These are phyloP conservation scores for Aporrectodea caliginosa DNA, from an alignment of 1,140 invertebrate species.

Conservation along the genomic window DNA sequence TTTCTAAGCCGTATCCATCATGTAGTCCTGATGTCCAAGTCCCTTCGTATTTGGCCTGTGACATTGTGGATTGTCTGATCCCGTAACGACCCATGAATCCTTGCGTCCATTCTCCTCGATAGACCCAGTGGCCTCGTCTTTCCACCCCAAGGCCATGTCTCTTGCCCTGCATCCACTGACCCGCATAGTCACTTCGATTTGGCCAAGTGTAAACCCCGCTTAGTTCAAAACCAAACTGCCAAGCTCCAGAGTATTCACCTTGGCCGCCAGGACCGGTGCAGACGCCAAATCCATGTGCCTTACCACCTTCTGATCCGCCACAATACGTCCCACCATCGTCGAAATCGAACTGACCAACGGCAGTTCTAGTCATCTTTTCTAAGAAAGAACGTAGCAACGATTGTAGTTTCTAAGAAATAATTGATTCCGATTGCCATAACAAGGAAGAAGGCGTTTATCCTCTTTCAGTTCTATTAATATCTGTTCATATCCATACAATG, in stretches of 20 bases:
- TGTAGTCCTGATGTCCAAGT: conserved; percentile 99
- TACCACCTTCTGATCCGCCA: conserved; percentile 93
- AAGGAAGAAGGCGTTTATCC: too few relatives aligned
- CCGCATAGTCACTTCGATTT: conserved; percentile 71
- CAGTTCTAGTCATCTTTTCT: too few relatives aligned
- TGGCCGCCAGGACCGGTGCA: conserved; percentile 62
- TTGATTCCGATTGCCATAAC: too few relatives aligned
- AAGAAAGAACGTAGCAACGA: too few relatives aligned
- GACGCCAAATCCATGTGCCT: conserved; percentile 36
- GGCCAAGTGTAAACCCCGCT: conserved; percentile 93
- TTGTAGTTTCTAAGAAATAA: too few relatives aligned
- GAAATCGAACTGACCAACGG: conserved; percentile 90
- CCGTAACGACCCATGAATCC: conserved; percentile 98
- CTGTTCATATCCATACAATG: too few relatives aligned
- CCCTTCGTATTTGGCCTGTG: conserved; percentile 95
- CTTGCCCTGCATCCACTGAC: conserved; percentile 68
- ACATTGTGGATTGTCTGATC: conserved; percentile 86
- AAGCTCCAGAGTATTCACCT: conserved; percentile 91
- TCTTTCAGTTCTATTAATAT: too few relatives aligned
- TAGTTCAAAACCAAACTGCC: conserved; percentile 96
- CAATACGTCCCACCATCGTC: conserved; percentile 96
- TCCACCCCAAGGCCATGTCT: conserved; percentile 95
- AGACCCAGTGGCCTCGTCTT: conserved; percentile 90
- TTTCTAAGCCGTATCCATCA: conserved; percentile 98
- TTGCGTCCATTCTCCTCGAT: conserved; percentile 99